These are phyloP conservation scores for Eueremaeus valkanovi DNA, from an alignment of 2,888 invertebrate genomes.

Conservation along the genomic window DNA sequence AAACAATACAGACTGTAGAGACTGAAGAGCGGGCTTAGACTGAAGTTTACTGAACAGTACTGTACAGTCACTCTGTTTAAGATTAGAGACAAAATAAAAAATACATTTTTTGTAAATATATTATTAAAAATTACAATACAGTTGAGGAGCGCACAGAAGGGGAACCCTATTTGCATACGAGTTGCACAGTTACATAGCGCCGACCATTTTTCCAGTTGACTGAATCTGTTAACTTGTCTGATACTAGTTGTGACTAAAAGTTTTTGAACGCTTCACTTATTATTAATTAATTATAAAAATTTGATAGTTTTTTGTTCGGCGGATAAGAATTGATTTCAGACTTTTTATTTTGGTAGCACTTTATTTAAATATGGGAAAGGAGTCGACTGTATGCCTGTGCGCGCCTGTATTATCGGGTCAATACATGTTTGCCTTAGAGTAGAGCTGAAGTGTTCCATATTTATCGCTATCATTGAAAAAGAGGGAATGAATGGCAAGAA, in stretches of 20 bases:
- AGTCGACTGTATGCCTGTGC: neutral
- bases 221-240: neutral
- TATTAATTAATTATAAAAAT: constrained; percentile 4
- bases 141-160: too few relatives aligned
- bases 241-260: neutral
- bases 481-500: neutral
- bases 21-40: neutral
- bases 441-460: constrained; percentile 10
- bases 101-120: too few relatives aligned
- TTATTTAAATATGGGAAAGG: neutral
- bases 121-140: too few relatives aligned
- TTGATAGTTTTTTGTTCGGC: neutral
- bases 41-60: too few relatives aligned
- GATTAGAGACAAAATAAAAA: too few relatives aligned
- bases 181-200: neutral
- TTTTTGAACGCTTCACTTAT: neutral
- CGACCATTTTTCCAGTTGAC: neutral
- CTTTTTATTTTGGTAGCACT: neutral
- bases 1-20: neutral
- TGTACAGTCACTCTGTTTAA: too few relatives aligned
- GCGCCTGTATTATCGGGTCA: neutral
- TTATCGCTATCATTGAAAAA: constrained; percentile 24
- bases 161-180: too few relatives aligned
- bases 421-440: neutral
- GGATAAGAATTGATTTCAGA: neutral